Conservation (phyloP, 2,888 invertebrate species). For the Papilio protenor region DNA sequence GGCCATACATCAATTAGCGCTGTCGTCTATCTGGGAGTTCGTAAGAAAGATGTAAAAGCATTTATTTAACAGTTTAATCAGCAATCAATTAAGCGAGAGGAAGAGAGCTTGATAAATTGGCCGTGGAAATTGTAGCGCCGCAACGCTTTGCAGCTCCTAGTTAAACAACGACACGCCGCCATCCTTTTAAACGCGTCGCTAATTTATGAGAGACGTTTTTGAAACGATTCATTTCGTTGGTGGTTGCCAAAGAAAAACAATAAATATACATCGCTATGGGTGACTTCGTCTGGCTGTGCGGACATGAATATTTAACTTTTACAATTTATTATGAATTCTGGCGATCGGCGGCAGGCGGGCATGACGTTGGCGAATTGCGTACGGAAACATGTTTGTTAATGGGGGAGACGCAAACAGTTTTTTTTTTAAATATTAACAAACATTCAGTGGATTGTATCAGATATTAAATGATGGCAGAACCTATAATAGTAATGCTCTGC, state of each 20-base stretch:
- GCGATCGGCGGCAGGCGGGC: conserved; percentile 3
- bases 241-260: conserved; percentile 36
- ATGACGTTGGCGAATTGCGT: conserved; percentile 9
- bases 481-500: background rate
- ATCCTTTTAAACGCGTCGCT: conserved; percentile 64
- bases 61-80: conserved; percentile 75
- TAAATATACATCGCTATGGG: conserved; percentile 28
- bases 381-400: conserved; percentile 20
- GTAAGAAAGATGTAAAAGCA: conserved; percentile 48
- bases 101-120: conserved; percentile 73
- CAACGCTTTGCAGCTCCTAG: conserved; percentile 48
- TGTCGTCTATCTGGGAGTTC: conserved; percentile 27
- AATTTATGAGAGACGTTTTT: conserved; percentile 65
- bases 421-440: background rate
- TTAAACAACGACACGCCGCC: conserved; percentile 68
- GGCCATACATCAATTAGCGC: conserved; percentile 35
- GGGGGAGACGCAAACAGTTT: background rate
- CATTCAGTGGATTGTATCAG: too few relatives aligned
- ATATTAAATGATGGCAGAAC: background rate
- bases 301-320: conserved; percentile 20
- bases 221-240: conserved; percentile 54
- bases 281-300: conserved; percentile 11
- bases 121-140: conserved; percentile 66
- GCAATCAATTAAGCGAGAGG: conserved; percentile 70
- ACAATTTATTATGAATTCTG: conserved; percentile 26